Evolutionary conservation across 23 tunicate species (phyloP), one percentile per base, ranked within the genome.

Genomic region (Trididemnum nubilum): DNA sequence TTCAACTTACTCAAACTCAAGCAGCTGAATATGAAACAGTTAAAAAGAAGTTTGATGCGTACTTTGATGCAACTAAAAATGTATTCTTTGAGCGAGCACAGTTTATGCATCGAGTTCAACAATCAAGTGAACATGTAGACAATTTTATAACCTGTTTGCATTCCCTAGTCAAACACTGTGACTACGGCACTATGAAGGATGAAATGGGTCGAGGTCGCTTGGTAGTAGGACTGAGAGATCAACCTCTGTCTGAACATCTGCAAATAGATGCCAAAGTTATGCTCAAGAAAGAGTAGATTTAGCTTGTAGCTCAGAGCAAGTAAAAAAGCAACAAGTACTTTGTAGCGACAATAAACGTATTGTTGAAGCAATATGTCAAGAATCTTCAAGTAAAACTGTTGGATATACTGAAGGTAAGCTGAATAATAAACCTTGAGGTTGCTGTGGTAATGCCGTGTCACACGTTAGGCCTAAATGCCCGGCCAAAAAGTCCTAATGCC

Each of bases 21-120:
- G 3, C 44, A 12, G 26, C 21, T 7, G 15, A 15, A 70, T 70
- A 70, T 25, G 5, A 30, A 5, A 25, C 32, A 5, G 76, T 70
- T 9, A 75, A 75, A 75, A 26, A 24, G 9, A 39, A 40, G 21
- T 75, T 38, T 7, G 25, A 38, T 38, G 25, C 12, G 33, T 40
- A 75, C 40, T 75, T 75, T 49, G 19, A 38, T 33, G 64, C 31
- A 27, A 29, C 25, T 21, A 31, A 34, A 15, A 40, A 75, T 33
- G 21, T 75, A 19, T 38, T 75, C 3, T 75, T 12, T 49, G 80
- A 75, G 29, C 80, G 80, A 19, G n/a, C n/a, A n/a, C n/a, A n/a
- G n/a, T n/a, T n/a, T n/a, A n/a, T n/a, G n/a, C n/a, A n/a, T n/a
- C n/a, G n/a, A n/a, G n/a, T n/a, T n/a, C n/a, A n/a, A n/a, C n/a